A percentile compares a stretch with the other conserved stretches of the same genome.
phyloP scores from a whole-genome alignment of 1,140 invertebrate species.

The Bombus impatiens region DNA sequence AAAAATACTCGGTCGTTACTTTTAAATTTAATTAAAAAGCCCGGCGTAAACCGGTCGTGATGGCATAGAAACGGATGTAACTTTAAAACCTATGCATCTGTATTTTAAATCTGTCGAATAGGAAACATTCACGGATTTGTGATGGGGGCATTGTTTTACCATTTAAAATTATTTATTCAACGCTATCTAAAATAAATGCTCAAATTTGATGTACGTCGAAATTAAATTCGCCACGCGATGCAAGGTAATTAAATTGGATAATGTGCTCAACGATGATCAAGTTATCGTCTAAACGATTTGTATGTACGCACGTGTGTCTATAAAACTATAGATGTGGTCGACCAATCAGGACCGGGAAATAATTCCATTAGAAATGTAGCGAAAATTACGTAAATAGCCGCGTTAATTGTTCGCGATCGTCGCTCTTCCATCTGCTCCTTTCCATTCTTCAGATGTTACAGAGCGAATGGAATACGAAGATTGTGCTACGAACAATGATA shows the following conservation, averaged over 20 bases:
- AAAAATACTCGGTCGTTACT: not conserved
- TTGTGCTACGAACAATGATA: no score
- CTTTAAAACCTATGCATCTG: not conserved
- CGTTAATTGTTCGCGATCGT: not conserved
- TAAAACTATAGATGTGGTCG: not conserved
- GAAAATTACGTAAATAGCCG: slow-evolving; percentile 30
- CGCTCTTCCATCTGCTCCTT: not conserved
- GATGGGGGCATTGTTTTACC: no score
- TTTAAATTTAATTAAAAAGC: slow-evolving; percentile 3
- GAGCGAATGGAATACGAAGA: no score
- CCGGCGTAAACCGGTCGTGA: not conserved
- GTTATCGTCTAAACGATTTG: slow-evolving; percentile 39
- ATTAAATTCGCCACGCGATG: slow-evolving; percentile 10
- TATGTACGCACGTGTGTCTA: not conserved
- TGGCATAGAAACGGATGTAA: not conserved
- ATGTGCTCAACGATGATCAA: slow-evolving; percentile 20
- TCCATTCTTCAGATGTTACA: not conserved
- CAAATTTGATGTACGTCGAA: slow-evolving; percentile 17
- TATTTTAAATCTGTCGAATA: not conserved
- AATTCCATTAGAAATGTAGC: not conserved
- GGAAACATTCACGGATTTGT: not conserved
- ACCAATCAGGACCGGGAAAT: slow-evolving; percentile 1
- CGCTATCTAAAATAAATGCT: not conserved
- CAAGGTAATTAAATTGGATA: slow-evolving; percentile 30
- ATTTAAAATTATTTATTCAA: slow-evolving; percentile 8